Evolutionary conservation across 2,797 vertebrate genomes (phyloP).

Genomic region (Uromys caudimaculatus): DNA sequence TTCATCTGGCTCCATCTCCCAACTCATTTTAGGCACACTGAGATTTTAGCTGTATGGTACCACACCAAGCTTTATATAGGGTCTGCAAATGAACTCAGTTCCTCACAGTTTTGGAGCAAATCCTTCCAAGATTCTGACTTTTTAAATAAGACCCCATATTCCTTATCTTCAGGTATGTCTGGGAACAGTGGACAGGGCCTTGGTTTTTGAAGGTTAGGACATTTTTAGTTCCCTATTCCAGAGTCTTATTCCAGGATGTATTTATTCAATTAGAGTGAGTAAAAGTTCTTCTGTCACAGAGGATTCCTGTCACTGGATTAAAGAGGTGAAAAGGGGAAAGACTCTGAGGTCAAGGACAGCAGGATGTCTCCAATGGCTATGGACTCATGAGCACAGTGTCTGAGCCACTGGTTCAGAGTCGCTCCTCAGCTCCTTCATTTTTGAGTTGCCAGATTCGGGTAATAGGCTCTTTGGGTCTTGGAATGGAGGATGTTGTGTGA

Average conservation of each 20-base stretch:
- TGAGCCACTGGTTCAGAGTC: background rate
- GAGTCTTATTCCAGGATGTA: background rate
- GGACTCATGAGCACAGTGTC: background rate
- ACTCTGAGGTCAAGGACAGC: background rate
- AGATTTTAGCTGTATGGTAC: background rate
- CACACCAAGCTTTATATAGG: background rate
- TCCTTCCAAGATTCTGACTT: background rate
- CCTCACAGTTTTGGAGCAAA: background rate
- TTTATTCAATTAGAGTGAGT: background rate
- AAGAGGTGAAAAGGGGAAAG: background rate
- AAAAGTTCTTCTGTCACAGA: background rate
- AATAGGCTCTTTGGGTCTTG: background rate
- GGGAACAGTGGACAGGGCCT: background rate
- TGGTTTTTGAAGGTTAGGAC: background rate
- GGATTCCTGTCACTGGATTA: background rate
- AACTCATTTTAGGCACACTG: background rate
- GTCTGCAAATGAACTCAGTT: background rate
- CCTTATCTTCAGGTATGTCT: conserved; percentile 26
- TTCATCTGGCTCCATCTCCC: background rate
- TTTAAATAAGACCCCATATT: background rate
- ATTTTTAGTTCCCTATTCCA: background rate
- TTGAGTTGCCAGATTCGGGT: background rate
- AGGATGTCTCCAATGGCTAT: background rate
- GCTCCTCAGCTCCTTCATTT: background rate
- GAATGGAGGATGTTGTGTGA: background rate